Evolutionary conservation across 2,888 invertebrate genomes (phyloP).

Genomic region (Mesoligia furuncula): DNA sequence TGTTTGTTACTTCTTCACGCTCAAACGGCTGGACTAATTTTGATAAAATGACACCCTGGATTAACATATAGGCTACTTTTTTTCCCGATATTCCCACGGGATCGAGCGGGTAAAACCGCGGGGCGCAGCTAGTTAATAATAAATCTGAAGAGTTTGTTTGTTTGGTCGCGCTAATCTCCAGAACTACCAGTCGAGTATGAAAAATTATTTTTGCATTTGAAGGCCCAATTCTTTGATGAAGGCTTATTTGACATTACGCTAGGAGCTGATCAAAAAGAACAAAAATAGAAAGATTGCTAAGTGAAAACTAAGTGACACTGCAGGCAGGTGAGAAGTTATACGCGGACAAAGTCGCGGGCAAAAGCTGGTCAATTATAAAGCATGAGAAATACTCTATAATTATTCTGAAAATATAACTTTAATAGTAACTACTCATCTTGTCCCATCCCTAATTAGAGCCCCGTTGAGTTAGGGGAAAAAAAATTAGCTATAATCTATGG

Average conservation of each 20-base stretch:
- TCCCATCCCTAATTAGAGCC: conserved; percentile 53
- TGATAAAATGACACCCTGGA: too few species aligned
- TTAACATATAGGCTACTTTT: too few species aligned
- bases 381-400: not conserved
- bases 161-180: not conserved
- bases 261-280: not conserved
- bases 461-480: conserved; percentile 51
- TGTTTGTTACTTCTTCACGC: too few species aligned
- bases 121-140: too few species aligned
- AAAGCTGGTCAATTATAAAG: not conserved
- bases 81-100: too few species aligned
- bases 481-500: conserved; percentile 67
- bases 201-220: not conserved
- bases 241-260: not conserved
- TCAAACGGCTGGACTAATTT: too few species aligned
- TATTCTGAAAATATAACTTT: not conserved
- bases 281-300: too few species aligned
- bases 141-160: too few species aligned
- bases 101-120: too few species aligned
- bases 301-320: not conserved
- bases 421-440: not conserved
- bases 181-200: too few species aligned
- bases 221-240: not conserved
- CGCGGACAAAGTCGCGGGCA: not conserved
- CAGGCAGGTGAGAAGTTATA: not conserved